A percentile compares a stretch with the other conserved stretches of the same genome.
These are phyloP conservation scores for Furcula furcula DNA, from an alignment of 2,888 invertebrate genomes.

Conservation along the genomic window DNA sequence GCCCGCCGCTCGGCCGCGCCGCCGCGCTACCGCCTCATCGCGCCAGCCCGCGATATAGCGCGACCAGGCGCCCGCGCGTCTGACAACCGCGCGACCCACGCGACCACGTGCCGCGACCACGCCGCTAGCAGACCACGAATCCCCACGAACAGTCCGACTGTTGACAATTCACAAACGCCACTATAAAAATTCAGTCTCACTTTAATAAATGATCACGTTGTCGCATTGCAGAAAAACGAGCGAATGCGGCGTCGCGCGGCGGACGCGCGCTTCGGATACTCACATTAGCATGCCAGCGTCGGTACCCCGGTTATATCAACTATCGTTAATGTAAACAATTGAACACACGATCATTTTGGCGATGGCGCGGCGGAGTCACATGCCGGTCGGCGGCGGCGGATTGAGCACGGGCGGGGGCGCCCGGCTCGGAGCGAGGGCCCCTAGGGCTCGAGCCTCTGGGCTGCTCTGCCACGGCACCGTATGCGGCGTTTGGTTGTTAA, in stretches of 20 bases:
- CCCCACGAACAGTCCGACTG: conserved; percentile 76
- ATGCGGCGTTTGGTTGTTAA: conserved; percentile 74
- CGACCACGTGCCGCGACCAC: conserved; percentile 36
- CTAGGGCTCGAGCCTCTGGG: conserved; percentile 62
- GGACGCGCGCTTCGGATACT: conserved; percentile 45
- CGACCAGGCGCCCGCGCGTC: conserved; percentile 40
- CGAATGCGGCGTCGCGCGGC: conserved; percentile 4
- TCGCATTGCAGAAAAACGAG: conserved; percentile 71
- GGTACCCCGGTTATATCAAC: conserved; percentile 74
- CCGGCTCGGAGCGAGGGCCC: conserved; percentile 67
- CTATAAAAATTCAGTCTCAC: conserved; percentile 27
- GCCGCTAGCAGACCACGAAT: conserved; percentile 62
- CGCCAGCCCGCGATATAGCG: conserved; percentile 47
- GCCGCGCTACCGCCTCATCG: conserved; percentile 65
- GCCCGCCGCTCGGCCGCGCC: conserved; percentile 74
- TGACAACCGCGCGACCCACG: conserved; percentile 25
- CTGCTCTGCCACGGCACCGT: conserved; percentile 67
- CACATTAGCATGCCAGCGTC: conserved; percentile 80
- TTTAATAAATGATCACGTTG: conserved; percentile 54
- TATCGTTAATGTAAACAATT: conserved; percentile 75
- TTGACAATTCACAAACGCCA: conserved; percentile 57
- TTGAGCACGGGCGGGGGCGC: conserved; percentile 58
- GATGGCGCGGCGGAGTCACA: conserved; percentile 58
- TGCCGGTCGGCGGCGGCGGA: conserved; percentile 59
- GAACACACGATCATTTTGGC: conserved; percentile 68